These are phyloP conservation scores for Darevskia nairensis DNA, from an alignment of 2,797 vertebrate genomes.

Conservation along the genomic window DNA sequence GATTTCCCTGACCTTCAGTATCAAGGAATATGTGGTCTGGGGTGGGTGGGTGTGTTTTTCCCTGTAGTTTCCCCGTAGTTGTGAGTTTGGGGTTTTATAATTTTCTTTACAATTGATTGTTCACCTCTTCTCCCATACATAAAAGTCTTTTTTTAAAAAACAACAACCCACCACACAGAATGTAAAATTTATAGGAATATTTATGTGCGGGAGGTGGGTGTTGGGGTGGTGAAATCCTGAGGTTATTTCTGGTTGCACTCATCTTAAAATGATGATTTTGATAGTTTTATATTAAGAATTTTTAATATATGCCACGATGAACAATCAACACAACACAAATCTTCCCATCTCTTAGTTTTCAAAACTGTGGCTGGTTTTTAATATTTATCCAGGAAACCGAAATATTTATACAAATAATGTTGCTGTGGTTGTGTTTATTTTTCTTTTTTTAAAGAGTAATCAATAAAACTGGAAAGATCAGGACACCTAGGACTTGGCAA, in stretches of 20 bases:
- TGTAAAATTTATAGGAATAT: constrained; percentile 29
- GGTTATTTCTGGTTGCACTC: constrained; percentile 62
- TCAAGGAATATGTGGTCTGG: constrained; percentile 4
- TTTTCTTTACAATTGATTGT: constrained; percentile 50
- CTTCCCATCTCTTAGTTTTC: not conserved
- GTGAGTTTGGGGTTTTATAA: not conserved
- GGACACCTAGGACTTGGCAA: constrained; percentile 67
- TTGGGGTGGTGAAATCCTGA: constrained; percentile 58
- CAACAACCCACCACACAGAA: not conserved
- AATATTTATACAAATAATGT: not conserved
- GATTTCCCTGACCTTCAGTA: not conserved
- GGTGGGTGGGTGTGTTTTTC: not conserved
- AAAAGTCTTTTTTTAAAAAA: constrained; percentile 39
- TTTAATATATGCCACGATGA: not conserved
- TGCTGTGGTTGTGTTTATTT: not conserved
- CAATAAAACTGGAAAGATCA: constrained; percentile 57
- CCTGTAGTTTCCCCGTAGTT: not conserved
- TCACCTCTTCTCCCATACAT: constrained; percentile 40
- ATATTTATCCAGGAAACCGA: not conserved
- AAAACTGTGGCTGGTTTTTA: not conserved
- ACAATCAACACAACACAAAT: not conserved
- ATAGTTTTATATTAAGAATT: not conserved
- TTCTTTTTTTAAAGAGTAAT: constrained; percentile 46
- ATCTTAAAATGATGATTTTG: constrained; percentile 40
- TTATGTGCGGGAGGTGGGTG: constrained; percentile 9